Percentiles rank a stretch among this genome's conserved stretches.
These are phyloP conservation scores for Pelecanus crispus DNA, from an alignment of 2,113 vertebrate genomes.

Conservation along the genomic window DNA sequence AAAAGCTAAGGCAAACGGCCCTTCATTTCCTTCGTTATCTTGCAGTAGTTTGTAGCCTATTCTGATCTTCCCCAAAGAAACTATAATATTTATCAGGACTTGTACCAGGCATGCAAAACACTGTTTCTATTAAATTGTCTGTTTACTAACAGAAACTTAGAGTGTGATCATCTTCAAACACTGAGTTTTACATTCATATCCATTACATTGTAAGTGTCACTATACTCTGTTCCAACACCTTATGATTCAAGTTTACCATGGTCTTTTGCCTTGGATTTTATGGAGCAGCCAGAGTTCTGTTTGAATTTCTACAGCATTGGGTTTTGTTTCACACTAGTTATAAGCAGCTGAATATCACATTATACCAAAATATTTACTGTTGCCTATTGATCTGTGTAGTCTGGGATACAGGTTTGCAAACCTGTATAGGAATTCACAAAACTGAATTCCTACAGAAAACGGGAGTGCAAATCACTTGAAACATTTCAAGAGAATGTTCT, in stretches of 20 bases:
- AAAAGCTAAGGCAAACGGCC: not conserved
- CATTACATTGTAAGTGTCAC: not conserved
- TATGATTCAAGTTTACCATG: not conserved
- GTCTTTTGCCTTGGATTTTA: not conserved
- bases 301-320: not conserved
- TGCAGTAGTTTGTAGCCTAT: not conserved
- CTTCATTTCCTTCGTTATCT: not conserved
- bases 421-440: not conserved
- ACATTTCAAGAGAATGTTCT: rapidly evolving
- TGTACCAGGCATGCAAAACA: not conserved
- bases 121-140: not conserved
- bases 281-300: not conserved
- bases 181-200: not conserved
- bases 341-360: not conserved
- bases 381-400: not conserved
- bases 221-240: not conserved
- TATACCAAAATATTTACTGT: not conserved
- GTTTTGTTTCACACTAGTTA: not conserved
- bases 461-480: not conserved
- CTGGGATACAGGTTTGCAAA: not conserved
- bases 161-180: not conserved
- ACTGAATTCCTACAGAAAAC: not conserved
- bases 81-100: not conserved
- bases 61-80: not conserved
- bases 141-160: not conserved